phyloP scores from a whole-genome alignment of 2,113 vertebrate genomes.

The Gavialis gangeticus region DNA sequence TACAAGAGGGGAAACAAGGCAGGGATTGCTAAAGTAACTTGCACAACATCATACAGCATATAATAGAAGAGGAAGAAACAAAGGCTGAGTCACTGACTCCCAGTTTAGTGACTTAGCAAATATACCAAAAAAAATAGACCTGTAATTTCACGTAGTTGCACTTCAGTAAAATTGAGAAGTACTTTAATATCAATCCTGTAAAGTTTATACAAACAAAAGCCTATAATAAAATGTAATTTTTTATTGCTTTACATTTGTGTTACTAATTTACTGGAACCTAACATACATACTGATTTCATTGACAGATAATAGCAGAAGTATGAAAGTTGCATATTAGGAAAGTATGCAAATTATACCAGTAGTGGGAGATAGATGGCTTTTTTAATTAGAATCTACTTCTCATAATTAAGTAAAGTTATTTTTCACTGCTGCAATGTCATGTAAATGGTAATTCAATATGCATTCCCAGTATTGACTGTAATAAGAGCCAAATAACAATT shows the following conservation, averaged over 20 bases:
- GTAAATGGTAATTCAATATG: slow-evolving; percentile 61
- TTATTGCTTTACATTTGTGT: not conserved
- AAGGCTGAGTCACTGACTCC: not conserved
- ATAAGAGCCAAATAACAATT: slow-evolving; percentile 42
- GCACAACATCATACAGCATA: rapidly evolving
- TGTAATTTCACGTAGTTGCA: not conserved
- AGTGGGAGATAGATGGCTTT: slow-evolving; percentile 36
- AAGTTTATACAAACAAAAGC: not conserved
- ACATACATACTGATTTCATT: slow-evolving; percentile 50
- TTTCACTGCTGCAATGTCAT: slow-evolving; percentile 38
- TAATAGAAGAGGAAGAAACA: not conserved
- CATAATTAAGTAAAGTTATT: slow-evolving; percentile 36
- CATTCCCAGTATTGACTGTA: slow-evolving; percentile 52
- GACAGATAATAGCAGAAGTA: slow-evolving; percentile 40
- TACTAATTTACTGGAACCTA: slow-evolving; percentile 31
- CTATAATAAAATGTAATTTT: slow-evolving; percentile 1
- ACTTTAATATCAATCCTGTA: not conserved
- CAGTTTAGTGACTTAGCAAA: not conserved
- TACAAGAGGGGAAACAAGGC: not conserved
- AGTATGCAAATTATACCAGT: slow-evolving; percentile 40
- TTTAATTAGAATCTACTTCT: slow-evolving; percentile 49
- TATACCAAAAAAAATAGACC: not conserved
- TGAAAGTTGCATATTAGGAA: slow-evolving; percentile 57
- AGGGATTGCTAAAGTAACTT: not conserved
- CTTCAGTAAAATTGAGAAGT: not conserved